Evolutionary conservation across 2,888 invertebrate genomes (phyloP), one percentile per base, ranked within the genome.

Genomic region (Stenurella melanura): DNA sequence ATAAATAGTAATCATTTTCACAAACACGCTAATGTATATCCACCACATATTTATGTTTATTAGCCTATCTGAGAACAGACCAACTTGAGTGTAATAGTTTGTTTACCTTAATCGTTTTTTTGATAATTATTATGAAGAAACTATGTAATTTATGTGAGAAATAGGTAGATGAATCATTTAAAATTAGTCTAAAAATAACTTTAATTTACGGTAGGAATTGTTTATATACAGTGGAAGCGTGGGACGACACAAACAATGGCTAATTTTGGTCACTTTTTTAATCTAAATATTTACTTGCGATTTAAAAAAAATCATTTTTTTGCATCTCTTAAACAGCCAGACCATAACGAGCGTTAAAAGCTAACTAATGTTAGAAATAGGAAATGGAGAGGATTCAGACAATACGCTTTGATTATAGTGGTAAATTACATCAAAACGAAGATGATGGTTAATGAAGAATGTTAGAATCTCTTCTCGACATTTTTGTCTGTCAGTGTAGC

Each of bases 81-180:
- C 3, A 34, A 34, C 6, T 26, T 9, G 30, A 6, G 30, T 34
- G 30, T 34, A 34, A 34, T 34, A 34, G 30, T 50, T 50, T 5
- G 50, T 50, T 50, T 50, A 12, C n/a, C 12, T 50, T 50, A 50
- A n/a, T n/a, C n/a, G 50, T 4, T n/a, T 15, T n/a, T 50, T n/a
- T 6, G 50, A 50, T n/a, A 50, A 17, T 50, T 50, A 50, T 15
- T n/a, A 5, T 50, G 50, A n/a, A n/a, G 50, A 50, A 50, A 50
- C 50, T 15, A 42, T 42, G 42, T 50, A 50, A 50, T 50, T 50
- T 50, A 50, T 50, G 50, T 50, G 50, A 50, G 50, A 50, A 50
- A 50, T 42, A 4, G 1, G 7, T 42, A 42, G 7, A 42, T 15
- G 12, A 42, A 12, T 11, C 11, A 42, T 42, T 11, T 12, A 42